A percentile compares a stretch with the other conserved stretches of the same genome.
These are phyloP conservation scores for Scolanthus callimorphus DNA, from an alignment of 92 coral and sea anemone species.

Conservation along the genomic window DNA sequence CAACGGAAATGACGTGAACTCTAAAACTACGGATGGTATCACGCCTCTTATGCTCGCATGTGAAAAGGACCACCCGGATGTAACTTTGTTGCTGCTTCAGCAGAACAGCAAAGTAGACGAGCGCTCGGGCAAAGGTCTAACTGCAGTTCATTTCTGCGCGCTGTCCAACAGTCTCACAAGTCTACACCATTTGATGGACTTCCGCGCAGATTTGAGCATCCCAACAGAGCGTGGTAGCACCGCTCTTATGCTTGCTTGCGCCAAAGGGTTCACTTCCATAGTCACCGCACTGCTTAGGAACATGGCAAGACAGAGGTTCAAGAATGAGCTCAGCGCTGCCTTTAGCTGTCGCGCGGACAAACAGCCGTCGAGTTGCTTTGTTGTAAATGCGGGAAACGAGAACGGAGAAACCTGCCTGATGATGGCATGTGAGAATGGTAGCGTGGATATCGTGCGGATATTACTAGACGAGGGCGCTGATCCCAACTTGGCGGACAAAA, in stretches of 20 bases:
- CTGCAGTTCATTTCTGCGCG: constrained; percentile 76
- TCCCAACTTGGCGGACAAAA: constrained; percentile 54
- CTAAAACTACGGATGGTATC: constrained; percentile 67
- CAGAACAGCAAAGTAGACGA: constrained; percentile 55
- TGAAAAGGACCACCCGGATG: constrained; percentile 78
- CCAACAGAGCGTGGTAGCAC: constrained; percentile 80
- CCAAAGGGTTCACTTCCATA: constrained; percentile 67
- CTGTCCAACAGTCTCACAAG: constrained; percentile 65
- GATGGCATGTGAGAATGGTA: constrained; percentile 81
- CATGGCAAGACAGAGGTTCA: constrained; percentile 39
- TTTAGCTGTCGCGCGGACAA: constrained; percentile 4
- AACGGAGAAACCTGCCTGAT: constrained; percentile 67
- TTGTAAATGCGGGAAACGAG: constrained; percentile 52
- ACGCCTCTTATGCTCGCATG: constrained; percentile 79
- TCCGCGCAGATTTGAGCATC: constrained; percentile 46
- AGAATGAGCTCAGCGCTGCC: constrained; percentile 30
- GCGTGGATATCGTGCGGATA: constrained; percentile 55
- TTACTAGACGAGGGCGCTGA: constrained; percentile 69
- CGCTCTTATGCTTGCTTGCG: constrained; percentile 75
- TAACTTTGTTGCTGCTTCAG: constrained; percentile 56
- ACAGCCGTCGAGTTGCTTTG: constrained; percentile 11
- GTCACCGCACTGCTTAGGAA: constrained; percentile 57
- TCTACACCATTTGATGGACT: constrained; percentile 66
- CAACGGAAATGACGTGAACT: constrained; percentile 43
- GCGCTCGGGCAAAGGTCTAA: constrained; percentile 63